Evolutionary conservation across 2,888 invertebrate species (phyloP).

Genomic region (Pterobdella sp.): DNA sequence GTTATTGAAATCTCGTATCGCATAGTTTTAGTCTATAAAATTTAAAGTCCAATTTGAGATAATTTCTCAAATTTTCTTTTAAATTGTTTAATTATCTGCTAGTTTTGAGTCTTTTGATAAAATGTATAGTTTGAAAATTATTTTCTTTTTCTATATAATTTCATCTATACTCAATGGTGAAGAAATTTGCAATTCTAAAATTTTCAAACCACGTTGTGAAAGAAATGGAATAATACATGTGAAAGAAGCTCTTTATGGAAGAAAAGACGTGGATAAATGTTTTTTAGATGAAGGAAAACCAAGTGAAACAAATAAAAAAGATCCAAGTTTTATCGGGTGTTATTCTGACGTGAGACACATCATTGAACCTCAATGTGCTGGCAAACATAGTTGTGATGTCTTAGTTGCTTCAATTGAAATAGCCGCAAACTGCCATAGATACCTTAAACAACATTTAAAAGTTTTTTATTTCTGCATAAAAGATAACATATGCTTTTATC

Average conservation of each 20-base stretch:
- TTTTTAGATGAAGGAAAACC: neutral
- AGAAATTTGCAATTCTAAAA: neutral
- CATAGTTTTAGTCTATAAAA: too few relatives aligned
- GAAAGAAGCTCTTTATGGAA: neutral
- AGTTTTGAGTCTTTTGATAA: too few relatives aligned
- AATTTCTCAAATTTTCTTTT: too few relatives aligned
- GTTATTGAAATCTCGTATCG: too few relatives aligned
- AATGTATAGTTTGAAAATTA: too few relatives aligned
- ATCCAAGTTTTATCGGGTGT: neutral
- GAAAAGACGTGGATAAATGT: neutral
- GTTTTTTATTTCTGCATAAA: neutral
- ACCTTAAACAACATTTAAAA: neutral
- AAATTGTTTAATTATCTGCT: too few relatives aligned
- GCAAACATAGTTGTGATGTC: neutral
- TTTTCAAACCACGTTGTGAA: neutral
- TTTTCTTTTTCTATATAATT: too few relatives aligned
- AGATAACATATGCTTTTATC: neutral
- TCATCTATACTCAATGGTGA: too few relatives aligned
- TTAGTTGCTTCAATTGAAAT: neutral
- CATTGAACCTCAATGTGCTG: too few relatives aligned
- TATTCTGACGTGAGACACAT: too few relatives aligned
- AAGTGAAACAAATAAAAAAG: neutral
- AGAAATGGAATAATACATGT: neutral
- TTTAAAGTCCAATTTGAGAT: too few relatives aligned
- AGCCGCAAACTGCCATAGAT: conserved; percentile 1